Base-by-base conservation (phyloP, 1,140 invertebrate species). In the Helicoverpa zea region DNA sequence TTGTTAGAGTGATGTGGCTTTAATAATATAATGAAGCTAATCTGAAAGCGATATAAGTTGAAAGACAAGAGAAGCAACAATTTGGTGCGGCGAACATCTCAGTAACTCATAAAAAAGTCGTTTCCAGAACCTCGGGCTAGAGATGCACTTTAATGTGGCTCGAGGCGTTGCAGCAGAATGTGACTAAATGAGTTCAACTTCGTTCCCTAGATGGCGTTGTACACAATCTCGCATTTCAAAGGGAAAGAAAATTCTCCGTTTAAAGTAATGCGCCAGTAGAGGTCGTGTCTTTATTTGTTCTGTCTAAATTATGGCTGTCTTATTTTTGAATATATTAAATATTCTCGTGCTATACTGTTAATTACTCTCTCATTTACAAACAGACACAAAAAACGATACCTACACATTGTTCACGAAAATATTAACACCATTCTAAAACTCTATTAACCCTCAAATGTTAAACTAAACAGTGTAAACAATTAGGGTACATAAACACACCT, bases 181-280 rank as follows among this genome's bases (percentile, higher is more conserved):
- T 82, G 78, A 87, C 82, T 79, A 87, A 83, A 83, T 86, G 76
- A 84, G 59, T 88, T 74, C 54, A 58, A 58, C 79, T 72, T 43
- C 70, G 51, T 80, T 81, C 66, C 51, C 84, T 89, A 91, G 89
- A 89, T 89, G 89, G 89, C 89, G 88, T 66, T 89, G 52, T 68
- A 56, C 10, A 64, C 66, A 81, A 87, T 70, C 75, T 85, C 58
- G 61, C 3, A 61, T 66, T 73, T 68, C 5, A 14, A 54, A 16
- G 23, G 23, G 52, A 59, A 54, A 43, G 72, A 80, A 13, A 66
- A 73, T 2, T 70, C 30, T 35, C 16, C 16, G 64, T 77, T 77
- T 61, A 52, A 13, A 59, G 35, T 11, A 10, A 16, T n/a, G 18
- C 68, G 59, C 66, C 82, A 72, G 30, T 66, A 83, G 82, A 84